Conservation (phyloP, 2,113 vertebrate species). For the Neodon shergylaensis region DNA sequence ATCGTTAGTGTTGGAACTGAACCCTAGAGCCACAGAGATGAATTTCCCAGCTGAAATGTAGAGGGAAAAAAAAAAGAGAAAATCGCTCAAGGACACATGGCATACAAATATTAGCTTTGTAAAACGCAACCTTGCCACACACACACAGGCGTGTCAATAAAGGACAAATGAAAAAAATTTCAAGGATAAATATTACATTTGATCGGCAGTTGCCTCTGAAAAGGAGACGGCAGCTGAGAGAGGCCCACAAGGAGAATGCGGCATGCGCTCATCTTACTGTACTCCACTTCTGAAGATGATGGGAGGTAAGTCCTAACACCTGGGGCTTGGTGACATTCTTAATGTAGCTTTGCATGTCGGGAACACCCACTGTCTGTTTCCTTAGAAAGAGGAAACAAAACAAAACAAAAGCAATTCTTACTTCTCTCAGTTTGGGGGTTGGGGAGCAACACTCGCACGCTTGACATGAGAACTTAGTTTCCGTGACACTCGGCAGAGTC, state of each 20-base stretch:
- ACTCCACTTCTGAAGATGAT: not conserved
- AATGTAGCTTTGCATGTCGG: not conserved
- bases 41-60: not conserved
- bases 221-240: not conserved
- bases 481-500: not conserved
- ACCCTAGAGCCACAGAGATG: not conserved
- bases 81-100: not conserved
- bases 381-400: not conserved
- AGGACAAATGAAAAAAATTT: not conserved
- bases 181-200: not conserved
- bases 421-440: not conserved
- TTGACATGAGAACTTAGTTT: not conserved
- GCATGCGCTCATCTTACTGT: not conserved
- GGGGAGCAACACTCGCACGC: not conserved
- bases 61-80: not conserved
- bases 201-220: not conserved
- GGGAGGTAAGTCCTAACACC: not conserved
- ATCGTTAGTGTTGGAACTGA: not conserved
- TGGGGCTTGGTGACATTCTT: not conserved
- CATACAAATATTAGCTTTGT: not conserved
- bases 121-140: not conserved
- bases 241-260: accelerated
- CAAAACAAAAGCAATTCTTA: not conserved
- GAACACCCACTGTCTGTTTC: not conserved
- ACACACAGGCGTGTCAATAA: not conserved